Evolutionary conservation across 2,113 vertebrate species (phyloP).

Genomic region (Myiagra hebetior): DNA sequence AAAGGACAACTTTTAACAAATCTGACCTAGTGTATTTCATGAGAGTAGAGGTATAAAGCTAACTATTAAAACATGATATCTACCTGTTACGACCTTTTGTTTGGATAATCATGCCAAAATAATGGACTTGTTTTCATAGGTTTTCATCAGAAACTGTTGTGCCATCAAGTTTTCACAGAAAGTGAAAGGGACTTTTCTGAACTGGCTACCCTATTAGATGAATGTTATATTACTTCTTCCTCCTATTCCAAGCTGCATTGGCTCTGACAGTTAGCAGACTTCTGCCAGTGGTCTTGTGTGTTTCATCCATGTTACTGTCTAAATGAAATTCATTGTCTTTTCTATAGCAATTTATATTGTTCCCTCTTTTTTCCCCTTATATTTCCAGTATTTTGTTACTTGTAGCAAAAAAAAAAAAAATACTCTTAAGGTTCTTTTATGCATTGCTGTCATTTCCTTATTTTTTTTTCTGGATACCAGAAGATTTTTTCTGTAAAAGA

Average conservation of each 20-base stretch:
- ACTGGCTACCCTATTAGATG: background rate
- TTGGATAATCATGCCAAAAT: background rate
- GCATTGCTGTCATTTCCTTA: background rate
- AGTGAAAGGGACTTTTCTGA: background rate
- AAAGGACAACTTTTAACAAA: background rate
- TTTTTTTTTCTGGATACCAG: background rate
- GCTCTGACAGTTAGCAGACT: background rate
- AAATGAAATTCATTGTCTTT: background rate
- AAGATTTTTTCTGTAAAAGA: background rate
- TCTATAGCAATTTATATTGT: background rate
- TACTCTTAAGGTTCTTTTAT: background rate
- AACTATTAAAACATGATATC: background rate
- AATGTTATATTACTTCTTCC: background rate
- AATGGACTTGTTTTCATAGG: background rate
- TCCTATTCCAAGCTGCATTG: background rate
- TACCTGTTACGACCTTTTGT: background rate
- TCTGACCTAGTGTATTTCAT: background rate
- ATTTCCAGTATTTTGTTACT: background rate
- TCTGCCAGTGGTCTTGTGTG: background rate
- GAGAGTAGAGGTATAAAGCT: background rate
- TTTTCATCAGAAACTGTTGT: background rate
- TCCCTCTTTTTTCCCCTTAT: accelerated
- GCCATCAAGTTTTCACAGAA: background rate
- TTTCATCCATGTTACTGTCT: background rate
- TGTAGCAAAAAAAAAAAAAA: background rate